Evolutionary conservation across 2,797 vertebrate species (phyloP).

Genomic region (Scolopax rusticola): DNA sequence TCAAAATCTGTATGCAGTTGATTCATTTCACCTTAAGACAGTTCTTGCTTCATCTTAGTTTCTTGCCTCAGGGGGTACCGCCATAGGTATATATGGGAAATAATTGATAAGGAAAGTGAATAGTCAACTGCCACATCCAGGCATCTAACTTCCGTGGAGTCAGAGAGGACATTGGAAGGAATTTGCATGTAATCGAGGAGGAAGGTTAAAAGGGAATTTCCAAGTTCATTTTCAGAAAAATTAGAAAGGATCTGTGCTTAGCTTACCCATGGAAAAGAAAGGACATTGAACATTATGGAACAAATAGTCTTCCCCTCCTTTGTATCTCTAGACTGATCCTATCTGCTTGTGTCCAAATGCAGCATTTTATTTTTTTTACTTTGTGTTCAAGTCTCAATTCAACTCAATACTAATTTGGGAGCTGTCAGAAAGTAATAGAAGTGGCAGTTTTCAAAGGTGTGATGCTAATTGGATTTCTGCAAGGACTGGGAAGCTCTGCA

Average conservation of each 20-base stretch:
- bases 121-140: rapidly evolving
- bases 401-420: not conserved
- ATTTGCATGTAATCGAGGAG: not conserved
- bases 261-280: not conserved
- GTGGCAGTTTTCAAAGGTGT: not conserved
- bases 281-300: not conserved
- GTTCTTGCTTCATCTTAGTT: not conserved
- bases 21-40: not conserved
- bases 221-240: not conserved
- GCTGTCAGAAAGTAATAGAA: not conserved
- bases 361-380: not conserved
- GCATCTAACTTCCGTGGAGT: rapidly evolving
- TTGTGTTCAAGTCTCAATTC: not conserved
- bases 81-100: not conserved
- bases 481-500: not conserved
- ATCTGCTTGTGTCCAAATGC: not conserved
- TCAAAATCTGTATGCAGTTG: rapidly evolving
- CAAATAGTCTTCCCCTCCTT: not conserved
- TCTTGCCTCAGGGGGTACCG: not conserved
- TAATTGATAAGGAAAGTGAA: not conserved
- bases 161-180: rapidly evolving
- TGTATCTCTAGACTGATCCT: not conserved
- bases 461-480: not conserved
- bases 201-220: not conserved
- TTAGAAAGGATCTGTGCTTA: not conserved